Evolutionary conservation across 2,797 vertebrate genomes (phyloP), one percentile per base, ranked within the genome.

Genomic region (Pipistrellus kuhlii): DNA sequence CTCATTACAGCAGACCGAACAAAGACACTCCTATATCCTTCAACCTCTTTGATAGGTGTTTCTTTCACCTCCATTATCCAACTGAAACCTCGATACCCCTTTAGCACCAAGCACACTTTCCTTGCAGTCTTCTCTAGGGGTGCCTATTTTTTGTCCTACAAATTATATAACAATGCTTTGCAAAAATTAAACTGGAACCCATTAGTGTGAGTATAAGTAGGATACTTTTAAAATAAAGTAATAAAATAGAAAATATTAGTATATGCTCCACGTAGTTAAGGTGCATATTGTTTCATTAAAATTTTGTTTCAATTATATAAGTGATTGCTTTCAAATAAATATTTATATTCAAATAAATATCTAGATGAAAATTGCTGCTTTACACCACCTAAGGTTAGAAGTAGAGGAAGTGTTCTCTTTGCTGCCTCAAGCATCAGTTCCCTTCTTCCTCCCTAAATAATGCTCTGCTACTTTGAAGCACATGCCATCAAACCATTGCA

Each of bases 371-470:
- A 23, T 17, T 53, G 71, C 0, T 25, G 48, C 21, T 94, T 95
- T 85, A 46, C 3, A 64, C 32, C 7, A 10, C 21, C 4, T 75
- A 81, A 59, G 25, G 59, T 84, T 48, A 55, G 32, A 91, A 88
- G 9, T 44, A 4, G 32, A 59, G 25, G 73, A 23, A 48, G 38
- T 75, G 25, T 53, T 59, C 64, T 80, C 35, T 89, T 89, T 82
- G 7, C 35, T 62, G 6, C 51, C 68, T 75, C 80, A 82, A 66
- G 75, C 57, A 80, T 6, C n/a, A 66, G 41, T 86, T 82, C 48
- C 46, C 25, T 95, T 14, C 69, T 86, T 91, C 46, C 21, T 82
- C 57, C 62, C 55, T 86, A 89, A 82, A 69, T 81, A 75, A 62
- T 53, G 35, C 23, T 32, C 57, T 73, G 57, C 17, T 55, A 25